Evolutionary conservation across 2,797 vertebrate genomes (phyloP).

Genomic region (Aselliscus stoliczkanus): DNA sequence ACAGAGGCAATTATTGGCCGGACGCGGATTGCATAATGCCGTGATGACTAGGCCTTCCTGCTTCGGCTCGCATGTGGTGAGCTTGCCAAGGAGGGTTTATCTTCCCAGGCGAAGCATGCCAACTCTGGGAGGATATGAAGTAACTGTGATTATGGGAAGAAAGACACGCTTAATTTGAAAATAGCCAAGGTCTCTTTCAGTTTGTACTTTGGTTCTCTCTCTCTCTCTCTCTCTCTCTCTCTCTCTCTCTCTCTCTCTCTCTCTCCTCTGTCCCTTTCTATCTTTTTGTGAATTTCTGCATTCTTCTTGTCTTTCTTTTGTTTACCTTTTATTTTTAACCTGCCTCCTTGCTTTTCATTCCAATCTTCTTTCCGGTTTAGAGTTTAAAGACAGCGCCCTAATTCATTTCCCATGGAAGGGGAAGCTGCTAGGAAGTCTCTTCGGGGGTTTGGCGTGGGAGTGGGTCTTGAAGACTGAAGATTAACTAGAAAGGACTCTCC

Average conservation of each 20-base stretch:
- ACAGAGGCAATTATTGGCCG: constrained; percentile 74
- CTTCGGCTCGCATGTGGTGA: constrained; percentile 52
- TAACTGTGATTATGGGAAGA: constrained; percentile 69
- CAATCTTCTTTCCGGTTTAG: not conserved
- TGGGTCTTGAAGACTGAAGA: not conserved
- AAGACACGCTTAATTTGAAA: constrained; percentile 62
- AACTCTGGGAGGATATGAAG: constrained; percentile 71
- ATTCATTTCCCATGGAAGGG: not conserved
- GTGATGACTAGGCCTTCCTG: constrained; percentile 74
- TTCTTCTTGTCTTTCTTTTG: not conserved
- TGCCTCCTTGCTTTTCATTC: not conserved
- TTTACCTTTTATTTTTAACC: not conserved
- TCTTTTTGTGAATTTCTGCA: not conserved
- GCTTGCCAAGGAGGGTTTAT: constrained; percentile 70
- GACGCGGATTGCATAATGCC: constrained; percentile 67
- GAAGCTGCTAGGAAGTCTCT: not conserved
- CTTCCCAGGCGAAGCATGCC: constrained; percentile 66
- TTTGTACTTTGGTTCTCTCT: not conserved
- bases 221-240: not conserved
- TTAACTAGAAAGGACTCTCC: not conserved
- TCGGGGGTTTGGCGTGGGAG: not conserved
- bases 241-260: not conserved
- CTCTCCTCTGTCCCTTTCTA: not conserved
- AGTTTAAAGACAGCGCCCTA: not conserved
- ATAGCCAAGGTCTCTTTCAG: constrained; percentile 50